These are phyloP conservation scores for Osedax frankpressi DNA, from an alignment of 2,888 invertebrate species.

Conservation along the genomic window DNA sequence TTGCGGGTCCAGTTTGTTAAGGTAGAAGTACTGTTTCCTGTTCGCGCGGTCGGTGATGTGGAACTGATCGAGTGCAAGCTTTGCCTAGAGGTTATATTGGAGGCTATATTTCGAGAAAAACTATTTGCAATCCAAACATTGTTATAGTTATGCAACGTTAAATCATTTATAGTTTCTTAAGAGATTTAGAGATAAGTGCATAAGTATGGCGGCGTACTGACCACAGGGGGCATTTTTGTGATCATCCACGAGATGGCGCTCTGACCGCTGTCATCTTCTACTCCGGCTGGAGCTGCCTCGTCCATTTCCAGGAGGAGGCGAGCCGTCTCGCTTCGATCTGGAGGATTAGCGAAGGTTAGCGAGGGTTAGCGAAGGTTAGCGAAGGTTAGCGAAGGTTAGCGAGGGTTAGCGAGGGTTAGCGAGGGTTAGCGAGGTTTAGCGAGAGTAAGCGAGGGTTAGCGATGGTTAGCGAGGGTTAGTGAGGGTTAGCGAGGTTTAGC, in stretches of 20 bases:
- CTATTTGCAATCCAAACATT: neutral
- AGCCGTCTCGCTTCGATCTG: constrained; percentile 44
- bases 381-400: too few relatives aligned
- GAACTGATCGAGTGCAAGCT: constrained; percentile 38
- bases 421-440: too few relatives aligned
- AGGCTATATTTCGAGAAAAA: neutral
- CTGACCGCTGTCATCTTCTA: constrained; percentile 35
- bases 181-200: neutral
- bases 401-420: too few relatives aligned
- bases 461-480: too few relatives aligned
- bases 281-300: constrained; percentile 36
- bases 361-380: too few relatives aligned
- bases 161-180: neutral
- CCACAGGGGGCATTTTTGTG: constrained; percentile 43
- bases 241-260: constrained; percentile 42
- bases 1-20: constrained; percentile 33
- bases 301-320: constrained; percentile 34
- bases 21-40: constrained; percentile 38
- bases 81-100: constrained; percentile 32
- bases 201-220: constrained; percentile 27
- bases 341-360: too few relatives aligned
- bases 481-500: too few relatives aligned
- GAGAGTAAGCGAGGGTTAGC: too few relatives aligned
- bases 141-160: neutral
- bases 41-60: constrained; percentile 40